phyloP scores from a whole-genome alignment of 2,113 vertebrate species.

The Phoenicopterus ruber region DNA sequence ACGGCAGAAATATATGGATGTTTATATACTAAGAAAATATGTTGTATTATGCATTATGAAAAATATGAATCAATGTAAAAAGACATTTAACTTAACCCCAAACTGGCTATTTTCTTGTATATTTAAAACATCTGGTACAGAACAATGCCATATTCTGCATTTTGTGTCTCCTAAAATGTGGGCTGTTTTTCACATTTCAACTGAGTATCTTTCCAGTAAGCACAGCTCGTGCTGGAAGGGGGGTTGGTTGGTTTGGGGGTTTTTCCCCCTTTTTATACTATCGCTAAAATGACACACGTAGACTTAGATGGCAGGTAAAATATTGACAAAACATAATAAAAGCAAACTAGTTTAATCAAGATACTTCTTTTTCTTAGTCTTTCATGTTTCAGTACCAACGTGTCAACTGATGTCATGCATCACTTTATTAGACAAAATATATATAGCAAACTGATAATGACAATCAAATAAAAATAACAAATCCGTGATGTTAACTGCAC shows the following conservation, averaged over 20 bases:
- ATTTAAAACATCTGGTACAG: conserved; percentile 26
- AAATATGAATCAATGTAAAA: background rate
- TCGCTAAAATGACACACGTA: background rate
- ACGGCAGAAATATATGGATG: background rate
- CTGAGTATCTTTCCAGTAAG: background rate
- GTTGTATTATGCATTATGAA: background rate
- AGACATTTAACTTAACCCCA: background rate
- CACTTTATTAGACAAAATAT: background rate
- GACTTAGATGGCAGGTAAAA: background rate
- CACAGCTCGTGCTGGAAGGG: background rate
- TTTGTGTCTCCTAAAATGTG: background rate
- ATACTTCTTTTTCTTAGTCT: background rate
- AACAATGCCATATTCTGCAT: background rate
- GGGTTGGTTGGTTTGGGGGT: background rate
- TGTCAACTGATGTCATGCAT: background rate
- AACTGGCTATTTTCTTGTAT: background rate
- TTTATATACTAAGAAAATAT: background rate
- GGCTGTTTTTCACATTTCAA: background rate
- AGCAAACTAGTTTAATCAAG: background rate
- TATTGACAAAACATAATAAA: background rate
- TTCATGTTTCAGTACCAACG: background rate
- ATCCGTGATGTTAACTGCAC: background rate
- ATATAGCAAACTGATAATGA: background rate
- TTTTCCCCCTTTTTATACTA: background rate
- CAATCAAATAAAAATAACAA: background rate